Evolutionary conservation across 2,797 vertebrate genomes (phyloP), one percentile per base, ranked within the genome.

Genomic region (Pogoniulus pusillus): DNA sequence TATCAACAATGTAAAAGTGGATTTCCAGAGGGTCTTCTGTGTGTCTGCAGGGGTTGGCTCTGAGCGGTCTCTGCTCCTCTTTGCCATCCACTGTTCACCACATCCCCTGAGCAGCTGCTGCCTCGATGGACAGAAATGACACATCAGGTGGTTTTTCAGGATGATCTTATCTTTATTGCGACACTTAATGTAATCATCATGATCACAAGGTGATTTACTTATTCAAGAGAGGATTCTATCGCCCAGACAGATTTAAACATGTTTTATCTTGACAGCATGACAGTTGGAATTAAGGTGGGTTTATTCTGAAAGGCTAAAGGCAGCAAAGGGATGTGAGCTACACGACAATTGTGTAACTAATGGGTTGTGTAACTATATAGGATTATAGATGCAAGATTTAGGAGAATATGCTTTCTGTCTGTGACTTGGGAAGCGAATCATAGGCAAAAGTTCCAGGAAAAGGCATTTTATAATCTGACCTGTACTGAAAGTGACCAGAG

Each of bases 201-300:
- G 39, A 41, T 16, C 14, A 41, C 39, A 41, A 41, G 16, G 39
- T 16, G 39, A 41, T 41, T 41, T 41, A 41, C 39, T 41, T 41
- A 41, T 41, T 41, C 39, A 41, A 16, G 39, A 41, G 39, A 41
- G 39, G 39, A 41, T 41, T 41, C 16, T 41, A 15, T 41, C 14
- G 41, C 69, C 84, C 37, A 97, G 95, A 90, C 94, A 97, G 96
- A 97, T 97, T 60, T 69, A 87, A 69, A 62, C 0, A 1, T 65
- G 11, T 57, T 89, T 49, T 71, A 9, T 47, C 20, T 64, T 80
- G 43, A n/a, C 73, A 83, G 26, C 10, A 7, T 71, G 84, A 47
- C 49, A 39, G 32, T 18, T 54, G 37, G 55, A 91, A 45, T 82
- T 47, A 63, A 29, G 20, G 19, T 60, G 58, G 26, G 55, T 90